phyloP scores from a whole-genome alignment of 2,797 vertebrate species.

The Sternarchorhynchus goeldii region DNA sequence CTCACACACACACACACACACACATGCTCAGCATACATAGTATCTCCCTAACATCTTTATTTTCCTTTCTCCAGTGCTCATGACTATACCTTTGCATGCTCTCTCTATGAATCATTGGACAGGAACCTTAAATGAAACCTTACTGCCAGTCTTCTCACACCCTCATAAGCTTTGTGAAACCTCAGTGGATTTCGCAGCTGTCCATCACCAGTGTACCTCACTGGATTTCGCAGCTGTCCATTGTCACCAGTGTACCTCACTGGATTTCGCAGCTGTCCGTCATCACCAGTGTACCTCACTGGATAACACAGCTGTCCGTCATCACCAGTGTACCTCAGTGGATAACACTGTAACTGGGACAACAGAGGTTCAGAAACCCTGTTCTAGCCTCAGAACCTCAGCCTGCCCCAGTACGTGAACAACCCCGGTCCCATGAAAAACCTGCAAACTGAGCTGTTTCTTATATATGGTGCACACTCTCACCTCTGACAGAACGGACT shows the following conservation, averaged over 20 bases:
- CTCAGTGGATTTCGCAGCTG: background rate
- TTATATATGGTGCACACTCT: constrained; percentile 54
- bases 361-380: background rate
- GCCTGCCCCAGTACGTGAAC: no score
- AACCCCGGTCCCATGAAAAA: background rate
- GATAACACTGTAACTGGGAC: no score
- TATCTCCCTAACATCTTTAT: constrained; percentile 6
- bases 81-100: background rate
- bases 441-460: constrained; percentile 55
- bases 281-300: constrained; percentile 31
- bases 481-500: constrained; percentile 51
- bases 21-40: background rate
- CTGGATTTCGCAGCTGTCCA: background rate
- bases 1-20: constrained; percentile 18
- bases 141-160: constrained; percentile 1
- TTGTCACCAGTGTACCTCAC: background rate
- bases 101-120: constrained; percentile 21
- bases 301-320: constrained; percentile 1
- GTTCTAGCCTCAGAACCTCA: background rate
- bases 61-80: background rate
- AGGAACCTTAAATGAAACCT: constrained; percentile 24
- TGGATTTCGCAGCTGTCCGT: background rate
- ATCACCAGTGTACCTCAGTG: constrained; percentile 42
- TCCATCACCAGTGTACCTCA: background rate
- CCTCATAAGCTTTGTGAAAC: background rate